Evolutionary conservation across 2,888 invertebrate genomes (phyloP).

Genomic region (Agrilus cyanescens): DNA sequence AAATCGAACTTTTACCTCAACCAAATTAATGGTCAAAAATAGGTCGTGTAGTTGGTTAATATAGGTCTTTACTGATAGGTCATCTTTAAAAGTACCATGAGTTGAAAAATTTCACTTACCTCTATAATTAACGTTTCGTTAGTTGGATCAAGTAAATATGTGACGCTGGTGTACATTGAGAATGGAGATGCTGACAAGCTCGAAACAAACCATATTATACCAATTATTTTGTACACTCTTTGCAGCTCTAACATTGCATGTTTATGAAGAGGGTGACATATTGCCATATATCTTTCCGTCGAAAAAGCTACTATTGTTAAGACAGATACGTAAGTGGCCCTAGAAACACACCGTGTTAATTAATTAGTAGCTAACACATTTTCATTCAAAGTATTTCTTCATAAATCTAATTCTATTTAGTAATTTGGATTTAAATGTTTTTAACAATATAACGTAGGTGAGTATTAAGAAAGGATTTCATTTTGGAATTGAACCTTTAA

Average conservation of each 20-base stretch:
- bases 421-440: too few relatives aligned
- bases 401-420: too few relatives aligned
- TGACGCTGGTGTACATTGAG: slow-evolving; percentile 59
- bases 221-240: slow-evolving; percentile 68
- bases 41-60: not conserved
- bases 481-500: too few relatives aligned
- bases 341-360: slow-evolving; percentile 33
- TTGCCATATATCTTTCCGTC: slow-evolving; percentile 80
- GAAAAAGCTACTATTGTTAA: slow-evolving; percentile 88
- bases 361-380: too few relatives aligned
- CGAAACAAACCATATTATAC: slow-evolving; percentile 64
- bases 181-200: slow-evolving; percentile 67
- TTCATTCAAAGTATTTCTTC: too few relatives aligned
- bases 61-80: not conserved
- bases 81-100: not conserved
- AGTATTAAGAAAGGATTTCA: too few relatives aligned
- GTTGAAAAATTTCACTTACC: slow-evolving; percentile 7
- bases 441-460: too few relatives aligned
- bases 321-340: slow-evolving; percentile 82
- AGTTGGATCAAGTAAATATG: slow-evolving; percentile 62
- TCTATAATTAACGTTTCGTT: slow-evolving; percentile 33
- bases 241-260: slow-evolving; percentile 75
- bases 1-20: too few relatives aligned
- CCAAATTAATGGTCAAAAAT: too few relatives aligned
- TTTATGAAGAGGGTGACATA: slow-evolving; percentile 76